A percentile compares a stretch with the other conserved stretches of the same genome.
These are phyloP conservation scores for Ia io DNA, from an alignment of 2,113 vertebrate genomes.

Conservation along the genomic window DNA sequence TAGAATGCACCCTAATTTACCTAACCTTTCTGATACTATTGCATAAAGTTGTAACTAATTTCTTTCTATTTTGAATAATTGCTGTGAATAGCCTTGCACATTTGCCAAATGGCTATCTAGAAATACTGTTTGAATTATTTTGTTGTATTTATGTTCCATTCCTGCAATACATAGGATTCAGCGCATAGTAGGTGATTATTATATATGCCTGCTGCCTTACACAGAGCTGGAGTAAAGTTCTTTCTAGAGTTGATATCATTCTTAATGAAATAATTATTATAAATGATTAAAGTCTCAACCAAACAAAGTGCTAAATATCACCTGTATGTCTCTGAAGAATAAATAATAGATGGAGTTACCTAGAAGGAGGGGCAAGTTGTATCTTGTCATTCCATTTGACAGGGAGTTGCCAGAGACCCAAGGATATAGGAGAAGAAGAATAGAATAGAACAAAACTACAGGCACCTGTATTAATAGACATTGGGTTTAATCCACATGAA, in stretches of 20 bases:
- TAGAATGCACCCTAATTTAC: background rate
- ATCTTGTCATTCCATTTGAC: background rate
- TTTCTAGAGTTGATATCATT: background rate
- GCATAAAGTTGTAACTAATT: background rate
- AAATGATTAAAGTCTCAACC: background rate
- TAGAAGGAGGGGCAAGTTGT: background rate
- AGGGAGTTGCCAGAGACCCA: background rate
- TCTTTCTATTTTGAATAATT: background rate
- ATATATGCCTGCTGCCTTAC: background rate
- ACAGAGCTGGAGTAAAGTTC: background rate
- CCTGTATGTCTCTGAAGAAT: slow-evolving; percentile 4
- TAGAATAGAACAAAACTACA: background rate
- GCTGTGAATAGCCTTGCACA: background rate
- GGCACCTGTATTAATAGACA: background rate
- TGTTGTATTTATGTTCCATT: background rate
- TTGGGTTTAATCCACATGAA: background rate
- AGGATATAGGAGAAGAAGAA: background rate
- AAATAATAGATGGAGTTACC: slow-evolving; percentile 6
- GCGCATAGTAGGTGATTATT: background rate
- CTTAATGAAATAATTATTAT: background rate
- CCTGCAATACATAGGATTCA: background rate
- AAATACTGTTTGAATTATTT: background rate
- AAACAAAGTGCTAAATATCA: slow-evolving; percentile 26
- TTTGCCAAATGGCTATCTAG: background rate
- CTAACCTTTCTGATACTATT: background rate